Percentiles rank a stretch among this genome's conserved stretches.
Conservation (phyloP, 2,888 invertebrate species). For the Celastrina argiolus region DNA sequence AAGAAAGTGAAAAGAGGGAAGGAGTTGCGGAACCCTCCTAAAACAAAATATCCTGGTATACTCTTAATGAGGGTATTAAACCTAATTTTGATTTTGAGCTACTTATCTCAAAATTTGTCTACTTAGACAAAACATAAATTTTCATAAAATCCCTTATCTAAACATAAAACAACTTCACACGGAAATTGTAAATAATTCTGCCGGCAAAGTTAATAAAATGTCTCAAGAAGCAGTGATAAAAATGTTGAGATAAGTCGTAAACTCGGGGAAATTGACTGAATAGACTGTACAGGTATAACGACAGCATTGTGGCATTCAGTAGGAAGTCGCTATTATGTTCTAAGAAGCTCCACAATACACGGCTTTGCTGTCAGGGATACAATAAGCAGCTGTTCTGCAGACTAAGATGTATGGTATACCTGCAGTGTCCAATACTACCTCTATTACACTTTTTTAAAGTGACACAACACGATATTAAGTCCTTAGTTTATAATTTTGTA, state of each 20-base stretch:
- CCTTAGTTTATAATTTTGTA: too few species aligned
- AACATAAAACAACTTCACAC: background rate
- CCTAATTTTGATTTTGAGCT: too few species aligned
- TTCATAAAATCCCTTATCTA: background rate
- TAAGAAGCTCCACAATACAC: conserved; percentile 60
- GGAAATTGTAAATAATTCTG: background rate
- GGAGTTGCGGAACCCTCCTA: too few species aligned
- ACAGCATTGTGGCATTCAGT: conserved; percentile 61
- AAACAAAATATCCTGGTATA: too few species aligned
- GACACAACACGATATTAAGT: too few species aligned
- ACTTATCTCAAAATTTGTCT: too few species aligned
- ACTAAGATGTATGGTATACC: conserved; percentile 53
- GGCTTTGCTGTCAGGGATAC: conserved; percentile 69
- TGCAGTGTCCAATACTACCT: conserved; percentile 61
- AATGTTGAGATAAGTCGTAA: conserved; percentile 6
- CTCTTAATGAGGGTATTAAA: too few species aligned
- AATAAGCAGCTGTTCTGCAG: conserved; percentile 65
- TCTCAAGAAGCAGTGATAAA: background rate
- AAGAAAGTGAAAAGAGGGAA: too few species aligned
- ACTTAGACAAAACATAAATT: too few species aligned
- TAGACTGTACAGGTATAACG: conserved; percentile 55
- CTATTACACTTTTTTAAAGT: background rate
- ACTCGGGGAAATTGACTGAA: conserved; percentile 42
- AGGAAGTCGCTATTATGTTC: conserved; percentile 73
- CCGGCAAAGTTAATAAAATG: background rate